Evolutionary conservation across 2,888 invertebrate genomes (phyloP).

Genomic region (Brachyptera risi): DNA sequence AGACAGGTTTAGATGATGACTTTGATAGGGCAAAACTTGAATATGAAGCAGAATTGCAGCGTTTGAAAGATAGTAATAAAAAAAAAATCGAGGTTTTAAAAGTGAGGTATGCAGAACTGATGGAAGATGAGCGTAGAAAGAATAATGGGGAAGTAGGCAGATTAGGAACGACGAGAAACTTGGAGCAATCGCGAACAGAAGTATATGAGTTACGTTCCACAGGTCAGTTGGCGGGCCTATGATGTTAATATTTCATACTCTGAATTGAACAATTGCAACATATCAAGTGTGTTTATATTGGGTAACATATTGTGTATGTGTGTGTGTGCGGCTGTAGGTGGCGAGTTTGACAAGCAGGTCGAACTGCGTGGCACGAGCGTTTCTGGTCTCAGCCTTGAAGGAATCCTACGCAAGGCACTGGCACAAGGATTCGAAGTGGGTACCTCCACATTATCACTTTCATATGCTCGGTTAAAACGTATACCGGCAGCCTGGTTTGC

Average conservation of each 20-base stretch:
- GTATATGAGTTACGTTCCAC: neutral
- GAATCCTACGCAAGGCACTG: neutral
- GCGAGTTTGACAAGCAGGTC: no score
- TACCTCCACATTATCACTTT: neutral
- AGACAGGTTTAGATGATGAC: neutral
- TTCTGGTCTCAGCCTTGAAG: neutral
- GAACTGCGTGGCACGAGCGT: neutral
- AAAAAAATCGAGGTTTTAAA: neutral
- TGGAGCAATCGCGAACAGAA: neutral
- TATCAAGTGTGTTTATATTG: neutral
- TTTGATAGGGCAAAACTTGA: neutral
- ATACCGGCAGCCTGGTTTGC: no score
- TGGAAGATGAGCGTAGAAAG: slow-evolving; percentile 4
- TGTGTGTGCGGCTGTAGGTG: no score
- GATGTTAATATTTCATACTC: no score
- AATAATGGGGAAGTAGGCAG: neutral
- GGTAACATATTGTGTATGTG: no score
- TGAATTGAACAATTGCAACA: no score
- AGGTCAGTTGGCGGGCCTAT: no score
- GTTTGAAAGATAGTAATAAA: slow-evolving; percentile 1
- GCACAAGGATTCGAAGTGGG: neutral
- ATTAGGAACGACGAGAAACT: neutral
- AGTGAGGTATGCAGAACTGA: neutral
- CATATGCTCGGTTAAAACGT: neutral
- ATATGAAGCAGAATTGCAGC: slow-evolving; percentile 1